Evolutionary conservation across 2,797 vertebrate genomes (phyloP).

Genomic region (Mionectes olivaceus): DNA sequence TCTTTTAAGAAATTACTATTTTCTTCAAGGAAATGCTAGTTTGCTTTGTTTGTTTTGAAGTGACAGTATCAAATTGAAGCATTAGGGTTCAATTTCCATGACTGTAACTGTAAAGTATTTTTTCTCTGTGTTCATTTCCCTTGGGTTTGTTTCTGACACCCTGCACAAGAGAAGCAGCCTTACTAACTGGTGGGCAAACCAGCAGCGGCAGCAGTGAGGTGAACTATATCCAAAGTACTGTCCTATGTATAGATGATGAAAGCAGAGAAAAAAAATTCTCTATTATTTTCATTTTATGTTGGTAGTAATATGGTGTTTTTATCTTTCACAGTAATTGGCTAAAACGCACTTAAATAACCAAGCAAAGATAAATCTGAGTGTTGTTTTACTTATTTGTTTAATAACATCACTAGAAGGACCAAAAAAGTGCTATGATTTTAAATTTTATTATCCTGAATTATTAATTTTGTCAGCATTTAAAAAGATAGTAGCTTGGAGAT

Average conservation of each 20-base stretch:
- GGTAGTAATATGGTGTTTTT: neutral
- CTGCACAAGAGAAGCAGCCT: neutral
- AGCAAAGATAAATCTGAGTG: neutral
- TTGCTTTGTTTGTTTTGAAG: conserved; percentile 22
- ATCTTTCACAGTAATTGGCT: neutral
- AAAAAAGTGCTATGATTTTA: neutral
- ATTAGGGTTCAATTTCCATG: neutral
- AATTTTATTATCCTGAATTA: neutral
- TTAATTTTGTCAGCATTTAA: neutral
- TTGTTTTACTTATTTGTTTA: neutral
- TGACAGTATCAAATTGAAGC: neutral
- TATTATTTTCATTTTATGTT: neutral
- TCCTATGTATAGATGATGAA: neutral
- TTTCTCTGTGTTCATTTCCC: neutral
- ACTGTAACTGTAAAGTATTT: neutral
- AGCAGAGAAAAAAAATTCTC: neutral
- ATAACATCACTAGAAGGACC: neutral
- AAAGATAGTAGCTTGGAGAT: neutral
- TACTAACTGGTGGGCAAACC: neutral
- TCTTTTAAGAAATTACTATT: conserved; percentile 23
- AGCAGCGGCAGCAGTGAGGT: neutral
- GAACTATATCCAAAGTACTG: neutral
- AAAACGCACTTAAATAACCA: neutral
- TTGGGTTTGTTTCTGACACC: neutral
- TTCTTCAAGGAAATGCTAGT: neutral